A percentile compares a stretch with the other conserved stretches of the same genome.
phyloP scores from a whole-genome alignment of 2,888 invertebrate species.

The Acleris holmiana region DNA sequence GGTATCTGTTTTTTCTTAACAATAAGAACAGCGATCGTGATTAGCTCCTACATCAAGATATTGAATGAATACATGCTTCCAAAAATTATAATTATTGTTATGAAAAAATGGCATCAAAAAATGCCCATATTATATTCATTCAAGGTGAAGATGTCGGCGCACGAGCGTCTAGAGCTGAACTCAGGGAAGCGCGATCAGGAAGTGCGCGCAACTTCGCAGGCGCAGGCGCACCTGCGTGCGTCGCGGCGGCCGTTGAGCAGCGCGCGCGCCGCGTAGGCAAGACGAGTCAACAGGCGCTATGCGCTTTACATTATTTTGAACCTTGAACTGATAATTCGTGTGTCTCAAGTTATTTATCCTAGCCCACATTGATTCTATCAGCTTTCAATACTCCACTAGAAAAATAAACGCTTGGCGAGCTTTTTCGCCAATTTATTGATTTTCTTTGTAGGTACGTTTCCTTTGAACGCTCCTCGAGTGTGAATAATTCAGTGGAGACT shows the following conservation, averaged over 20 bases:
- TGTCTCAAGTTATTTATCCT: neutral
- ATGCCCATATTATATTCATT: conserved; percentile 68
- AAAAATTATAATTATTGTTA: conserved; percentile 73
- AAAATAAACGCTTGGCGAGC: conserved; percentile 13
- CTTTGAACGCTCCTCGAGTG: conserved; percentile 56
- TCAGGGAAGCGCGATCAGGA: conserved; percentile 77
- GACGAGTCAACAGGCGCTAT: too few species aligned
- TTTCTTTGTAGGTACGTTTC: conserved; percentile 54
- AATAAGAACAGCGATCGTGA: conserved; percentile 70
- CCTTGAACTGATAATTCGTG: too few species aligned
- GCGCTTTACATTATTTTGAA: too few species aligned
- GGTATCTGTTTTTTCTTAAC: conserved; percentile 54
- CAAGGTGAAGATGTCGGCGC: conserved; percentile 78
- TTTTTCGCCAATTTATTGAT: conserved; percentile 45
- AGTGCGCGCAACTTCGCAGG: too few species aligned
- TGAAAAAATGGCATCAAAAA: conserved; percentile 71
- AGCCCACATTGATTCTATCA: neutral
- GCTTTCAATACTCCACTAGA: conserved; percentile 15
- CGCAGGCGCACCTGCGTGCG: too few species aligned
- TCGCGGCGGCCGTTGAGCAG: too few species aligned
- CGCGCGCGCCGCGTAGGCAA: too few species aligned
- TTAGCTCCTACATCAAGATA: conserved; percentile 70
- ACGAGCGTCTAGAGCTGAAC: conserved; percentile 69
- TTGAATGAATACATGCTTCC: conserved; percentile 70
- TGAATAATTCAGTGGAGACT: conserved; percentile 70